These are phyloP conservation scores for Anthophora plumipes DNA, from an alignment of 2,888 invertebrate genomes.

Conservation along the genomic window DNA sequence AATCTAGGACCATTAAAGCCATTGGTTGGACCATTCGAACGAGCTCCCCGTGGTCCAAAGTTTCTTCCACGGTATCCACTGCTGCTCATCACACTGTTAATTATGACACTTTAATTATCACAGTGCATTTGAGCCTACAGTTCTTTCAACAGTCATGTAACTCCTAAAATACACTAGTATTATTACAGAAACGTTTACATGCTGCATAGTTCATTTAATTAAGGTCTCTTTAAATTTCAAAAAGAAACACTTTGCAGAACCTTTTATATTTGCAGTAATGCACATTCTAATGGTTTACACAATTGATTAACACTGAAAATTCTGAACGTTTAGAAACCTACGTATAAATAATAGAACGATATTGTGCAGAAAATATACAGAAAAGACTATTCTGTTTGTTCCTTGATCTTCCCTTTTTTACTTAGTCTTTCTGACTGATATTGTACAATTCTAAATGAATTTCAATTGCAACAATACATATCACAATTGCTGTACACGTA, in stretches of 20 bases:
- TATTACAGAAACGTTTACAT: conserved; percentile 27
- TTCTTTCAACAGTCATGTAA: conserved; percentile 32
- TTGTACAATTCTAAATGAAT: not conserved
- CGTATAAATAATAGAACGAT: conserved; percentile 5
- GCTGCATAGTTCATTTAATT: conserved; percentile 35
- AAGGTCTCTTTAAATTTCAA: not conserved
- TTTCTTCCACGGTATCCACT: conserved; percentile 78
- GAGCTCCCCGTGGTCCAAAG: conserved; percentile 74
- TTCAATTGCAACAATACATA: not conserved
- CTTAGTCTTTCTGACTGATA: not conserved
- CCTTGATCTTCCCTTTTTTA: not conserved
- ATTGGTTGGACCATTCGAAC: conserved; percentile 61
- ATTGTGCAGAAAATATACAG: not conserved
- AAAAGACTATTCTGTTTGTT: not conserved
- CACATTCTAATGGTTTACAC: conserved; percentile 21
- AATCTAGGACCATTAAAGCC: conserved; percentile 56
- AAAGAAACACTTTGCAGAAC: not conserved
- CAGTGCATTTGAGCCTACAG: conserved; percentile 30
- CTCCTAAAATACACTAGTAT: conserved; percentile 25
- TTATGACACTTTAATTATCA: conserved; percentile 40
- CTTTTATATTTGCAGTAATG: not conserved
- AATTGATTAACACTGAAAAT: not conserved
- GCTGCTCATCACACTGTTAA: conserved; percentile 75
- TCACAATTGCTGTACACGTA: not conserved
- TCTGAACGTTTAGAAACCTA: not conserved